Evolutionary conservation across 2,797 vertebrate species (phyloP).

Genomic region (Alfaro cultratus): DNA sequence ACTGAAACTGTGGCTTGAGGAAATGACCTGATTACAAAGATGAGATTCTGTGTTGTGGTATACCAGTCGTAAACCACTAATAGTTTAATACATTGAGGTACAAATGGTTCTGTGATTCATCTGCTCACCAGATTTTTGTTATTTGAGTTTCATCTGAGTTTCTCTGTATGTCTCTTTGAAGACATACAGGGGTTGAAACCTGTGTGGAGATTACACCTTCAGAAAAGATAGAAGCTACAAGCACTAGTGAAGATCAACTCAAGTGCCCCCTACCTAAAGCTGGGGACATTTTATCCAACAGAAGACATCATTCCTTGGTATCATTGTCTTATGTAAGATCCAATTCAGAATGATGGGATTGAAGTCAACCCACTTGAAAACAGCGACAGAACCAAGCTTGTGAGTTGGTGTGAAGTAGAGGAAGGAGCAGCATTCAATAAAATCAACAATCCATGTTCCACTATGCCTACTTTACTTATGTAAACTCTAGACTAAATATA

Average conservation of each 20-base stretch:
- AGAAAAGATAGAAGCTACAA: background rate
- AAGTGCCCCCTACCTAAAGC: background rate
- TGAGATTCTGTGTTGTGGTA: slow-evolving; percentile 41
- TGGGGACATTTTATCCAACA: background rate
- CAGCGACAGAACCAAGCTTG: background rate
- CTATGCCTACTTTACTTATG: background rate
- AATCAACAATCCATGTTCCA: background rate
- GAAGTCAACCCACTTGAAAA: background rate
- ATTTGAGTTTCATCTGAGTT: slow-evolving; percentile 9
- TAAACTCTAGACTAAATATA: background rate
- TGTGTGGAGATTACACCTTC: background rate
- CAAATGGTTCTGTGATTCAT: slow-evolving; percentile 28
- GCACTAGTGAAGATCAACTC: background rate
- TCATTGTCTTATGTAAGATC: background rate
- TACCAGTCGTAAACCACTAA: slow-evolving; percentile 35
- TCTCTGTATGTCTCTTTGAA: too few species aligned
- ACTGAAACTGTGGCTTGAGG: slow-evolving; percentile 39
- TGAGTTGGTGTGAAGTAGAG: background rate
- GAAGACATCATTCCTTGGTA: background rate
- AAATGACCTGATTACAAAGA: slow-evolving; percentile 59
- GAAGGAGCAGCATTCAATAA: background rate
- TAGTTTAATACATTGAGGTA: slow-evolving; percentile 50
- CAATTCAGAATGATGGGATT: background rate
- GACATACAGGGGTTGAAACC: slow-evolving; percentile 13
- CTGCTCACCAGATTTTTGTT: slow-evolving; percentile 42